Evolutionary conservation across 2,113 vertebrate genomes (phyloP), one percentile per base, ranked within the genome.

Genomic region (Sapajus apella): DNA sequence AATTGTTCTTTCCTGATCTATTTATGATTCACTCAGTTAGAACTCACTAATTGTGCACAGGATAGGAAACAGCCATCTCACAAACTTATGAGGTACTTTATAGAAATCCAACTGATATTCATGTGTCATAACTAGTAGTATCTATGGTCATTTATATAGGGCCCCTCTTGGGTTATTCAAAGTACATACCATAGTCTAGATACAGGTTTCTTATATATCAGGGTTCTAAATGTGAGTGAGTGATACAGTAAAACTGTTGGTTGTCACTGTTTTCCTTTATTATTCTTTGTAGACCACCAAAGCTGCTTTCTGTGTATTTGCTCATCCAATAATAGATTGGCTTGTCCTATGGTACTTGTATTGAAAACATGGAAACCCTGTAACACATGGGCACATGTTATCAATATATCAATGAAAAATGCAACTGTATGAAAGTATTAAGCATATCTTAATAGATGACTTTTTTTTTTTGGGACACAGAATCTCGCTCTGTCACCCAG

Each of bases 1-100:
- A 73, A 87, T 79, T 96, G 52, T 96, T n/a, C 32, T 87, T 92
- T 95, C 80, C 45, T 79, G 80, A 97, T 86, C 58, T 72, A 6
- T 85, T 66, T 95, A 47, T 56, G 35, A 72, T 55, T 91, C 72
- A 84, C 40, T 73, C 35, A 91, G 20, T 50, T 66, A 52, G 5
- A 76, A 64, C 61, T 70, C 45, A 72, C 40, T 88, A 70, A 80
- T 94, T 87, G 52, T 86, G 27, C 56, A 55, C n/a, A 90, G n/a
- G 64, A 2, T 6, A 35, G 66, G 35, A 81, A 92, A 32, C 37
- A 55, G 27, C 32, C 64, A 75, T 77, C 25, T 92, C 81, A 56
- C 14, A 92, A 58, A 73, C 55, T 43, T 45, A 0, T 17, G 43
- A 82, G 52, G 30, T 61, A 18, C 50, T 93, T 89, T 90, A 55